Evolutionary conservation across 2,113 vertebrate genomes (phyloP).

Genomic region (Lamprotornis superbus): DNA sequence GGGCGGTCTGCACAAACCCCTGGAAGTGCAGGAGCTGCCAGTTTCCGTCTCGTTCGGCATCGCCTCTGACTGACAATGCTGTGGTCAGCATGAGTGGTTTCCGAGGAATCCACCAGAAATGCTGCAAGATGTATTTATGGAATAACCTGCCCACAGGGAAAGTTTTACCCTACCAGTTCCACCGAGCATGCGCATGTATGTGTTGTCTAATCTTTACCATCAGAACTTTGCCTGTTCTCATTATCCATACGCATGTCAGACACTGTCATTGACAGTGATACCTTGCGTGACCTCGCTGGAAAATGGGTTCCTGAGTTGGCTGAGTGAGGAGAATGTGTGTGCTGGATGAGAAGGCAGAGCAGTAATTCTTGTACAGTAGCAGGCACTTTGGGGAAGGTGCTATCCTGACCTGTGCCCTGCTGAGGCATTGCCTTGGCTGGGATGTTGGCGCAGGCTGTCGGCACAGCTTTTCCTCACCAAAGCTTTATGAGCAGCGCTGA

Average conservation of each 20-base stretch:
- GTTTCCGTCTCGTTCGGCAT: slow-evolving; percentile 15
- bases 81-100: not conserved
- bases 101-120: not conserved
- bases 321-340: not conserved
- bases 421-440: not conserved
- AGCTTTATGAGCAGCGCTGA: not conserved
- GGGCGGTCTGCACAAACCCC: not conserved
- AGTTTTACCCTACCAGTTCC: not conserved
- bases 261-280: not conserved
- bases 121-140: slow-evolving; percentile 27
- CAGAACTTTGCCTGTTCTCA: not conserved
- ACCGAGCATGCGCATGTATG: not conserved
- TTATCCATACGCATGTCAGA: not conserved
- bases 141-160: slow-evolving; percentile 16
- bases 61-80: not conserved
- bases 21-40: slow-evolving; percentile 16
- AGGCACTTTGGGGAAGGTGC: not conserved
- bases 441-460: fast-evolving
- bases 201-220: not conserved
- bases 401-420: not conserved
- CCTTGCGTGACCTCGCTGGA: fast-evolving
- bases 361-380: not conserved
- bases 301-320: not conserved
- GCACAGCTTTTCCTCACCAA: too few species aligned
- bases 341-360: not conserved